Evolutionary conservation across 2,888 invertebrate species (phyloP).

Genomic region (Andrena dorsata): DNA sequence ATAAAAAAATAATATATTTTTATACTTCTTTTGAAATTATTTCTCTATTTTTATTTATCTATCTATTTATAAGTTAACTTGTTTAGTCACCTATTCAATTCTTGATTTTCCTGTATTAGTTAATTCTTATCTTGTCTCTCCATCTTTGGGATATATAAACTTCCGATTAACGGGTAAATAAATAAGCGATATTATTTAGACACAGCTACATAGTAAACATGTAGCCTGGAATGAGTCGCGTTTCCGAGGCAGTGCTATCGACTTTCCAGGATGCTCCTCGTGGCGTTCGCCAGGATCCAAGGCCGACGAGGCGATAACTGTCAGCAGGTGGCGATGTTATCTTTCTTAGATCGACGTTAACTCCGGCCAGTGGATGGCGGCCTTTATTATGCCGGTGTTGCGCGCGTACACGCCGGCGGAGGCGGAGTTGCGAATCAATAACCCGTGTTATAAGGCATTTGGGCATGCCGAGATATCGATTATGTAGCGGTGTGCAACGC

Average conservation of each 20-base stretch:
- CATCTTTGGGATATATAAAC: too few relatives aligned
- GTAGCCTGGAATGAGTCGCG: too few relatives aligned
- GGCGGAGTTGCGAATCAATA: conserved; percentile 71
- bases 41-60: too few relatives aligned
- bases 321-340: conserved; percentile 7
- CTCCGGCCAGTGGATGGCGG: conserved; percentile 5
- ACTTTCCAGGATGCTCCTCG: conserved; percentile 28
- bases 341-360: conserved; percentile 47
- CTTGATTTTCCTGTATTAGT: too few relatives aligned
- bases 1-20: too few relatives aligned
- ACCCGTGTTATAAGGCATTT: conserved; percentile 75
- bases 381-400: conserved; percentile 65
- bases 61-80: too few relatives aligned
- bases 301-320: conserved; percentile 30
- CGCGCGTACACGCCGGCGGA: conserved; percentile 63
- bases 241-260: not conserved
- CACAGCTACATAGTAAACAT: too few relatives aligned
- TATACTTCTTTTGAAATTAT: too few relatives aligned
- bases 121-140: too few relatives aligned
- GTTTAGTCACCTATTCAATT: too few relatives aligned
- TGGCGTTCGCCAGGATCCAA: conserved; percentile 10
- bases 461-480: conserved; percentile 73
- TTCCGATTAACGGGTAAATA: too few relatives aligned
- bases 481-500: conserved; percentile 62
- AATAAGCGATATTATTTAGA: too few relatives aligned